Percentiles rank a stretch among this genome's conserved stretches.
These are phyloP conservation scores for Ahaetulla prasina DNA, from an alignment of 2,113 vertebrate genomes.

Conservation along the genomic window DNA sequence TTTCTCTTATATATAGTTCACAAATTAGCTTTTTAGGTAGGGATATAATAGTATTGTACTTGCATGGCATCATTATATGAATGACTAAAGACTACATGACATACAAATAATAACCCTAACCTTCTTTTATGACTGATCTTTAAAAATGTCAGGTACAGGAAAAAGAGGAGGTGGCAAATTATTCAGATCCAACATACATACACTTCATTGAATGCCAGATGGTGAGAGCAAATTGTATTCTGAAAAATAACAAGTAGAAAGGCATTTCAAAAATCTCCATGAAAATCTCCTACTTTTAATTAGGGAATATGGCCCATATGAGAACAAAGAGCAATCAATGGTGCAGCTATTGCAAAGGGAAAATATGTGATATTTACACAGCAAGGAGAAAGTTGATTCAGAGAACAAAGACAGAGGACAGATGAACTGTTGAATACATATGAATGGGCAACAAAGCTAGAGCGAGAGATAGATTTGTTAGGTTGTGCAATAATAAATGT, in stretches of 20 bases:
- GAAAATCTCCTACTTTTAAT: background rate
- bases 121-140: background rate
- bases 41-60: background rate
- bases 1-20: background rate
- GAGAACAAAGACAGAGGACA: background rate
- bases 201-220: slow-evolving; percentile 17
- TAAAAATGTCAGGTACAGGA: background rate
- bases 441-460: background rate
- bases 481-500: background rate
- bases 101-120: background rate
- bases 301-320: background rate
- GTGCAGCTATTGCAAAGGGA: background rate
- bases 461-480: background rate
- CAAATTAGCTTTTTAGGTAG: background rate
- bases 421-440: background rate
- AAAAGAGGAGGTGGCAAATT: background rate
- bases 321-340: background rate
- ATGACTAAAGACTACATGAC: background rate
- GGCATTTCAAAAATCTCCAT: background rate
- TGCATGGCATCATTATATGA: background rate
- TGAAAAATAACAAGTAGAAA: background rate
- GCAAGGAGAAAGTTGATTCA: background rate
- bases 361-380: background rate
- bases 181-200: background rate
- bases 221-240: slow-evolving; percentile 8